Evolutionary conservation across 1,140 invertebrate genomes (phyloP).

Genomic region (Catajapyx aquilonaris): DNA sequence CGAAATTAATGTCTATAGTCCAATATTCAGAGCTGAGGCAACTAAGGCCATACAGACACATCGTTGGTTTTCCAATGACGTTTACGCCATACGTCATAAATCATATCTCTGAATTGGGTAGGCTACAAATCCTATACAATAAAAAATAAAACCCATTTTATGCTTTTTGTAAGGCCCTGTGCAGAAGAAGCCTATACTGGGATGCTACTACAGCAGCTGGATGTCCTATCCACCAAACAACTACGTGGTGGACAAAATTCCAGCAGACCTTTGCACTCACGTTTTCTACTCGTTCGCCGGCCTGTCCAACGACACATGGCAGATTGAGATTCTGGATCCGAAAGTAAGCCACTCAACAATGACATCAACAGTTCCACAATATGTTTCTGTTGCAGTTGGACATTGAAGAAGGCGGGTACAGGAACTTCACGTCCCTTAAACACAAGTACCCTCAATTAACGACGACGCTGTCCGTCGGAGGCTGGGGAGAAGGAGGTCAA

Average conservation of each 20-base stretch:
- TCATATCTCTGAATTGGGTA: neutral
- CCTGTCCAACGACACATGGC: constrained; percentile 18
- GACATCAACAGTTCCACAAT: neutral
- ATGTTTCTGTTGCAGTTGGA: constrained; percentile 3
- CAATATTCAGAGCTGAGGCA: too few species aligned
- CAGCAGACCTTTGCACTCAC: constrained; percentile 19
- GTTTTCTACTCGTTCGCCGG: constrained; percentile 22
- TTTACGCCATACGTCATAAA: too few species aligned
- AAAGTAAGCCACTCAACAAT: constrained; percentile 10
- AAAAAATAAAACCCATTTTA: neutral
- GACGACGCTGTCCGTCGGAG: constrained; percentile 26
- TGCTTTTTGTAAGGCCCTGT: neutral
- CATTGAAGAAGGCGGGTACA: constrained; percentile 26
- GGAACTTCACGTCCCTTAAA: constrained; percentile 26
- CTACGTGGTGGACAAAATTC: constrained; percentile 21
- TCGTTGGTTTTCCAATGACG: too few species aligned
- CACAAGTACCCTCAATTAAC: constrained; percentile 29
- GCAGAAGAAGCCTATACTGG: neutral
- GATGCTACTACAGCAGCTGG: neutral
- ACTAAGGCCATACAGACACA: too few species aligned
- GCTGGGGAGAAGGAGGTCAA: constrained; percentile 24
- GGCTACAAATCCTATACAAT: neutral
- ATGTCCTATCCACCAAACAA: constrained; percentile 1
- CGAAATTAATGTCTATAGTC: too few species aligned
- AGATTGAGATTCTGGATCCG: constrained; percentile 15